These are phyloP conservation scores for Acropternis orthonyx DNA, from an alignment of 2,797 vertebrate species.

Conservation along the genomic window DNA sequence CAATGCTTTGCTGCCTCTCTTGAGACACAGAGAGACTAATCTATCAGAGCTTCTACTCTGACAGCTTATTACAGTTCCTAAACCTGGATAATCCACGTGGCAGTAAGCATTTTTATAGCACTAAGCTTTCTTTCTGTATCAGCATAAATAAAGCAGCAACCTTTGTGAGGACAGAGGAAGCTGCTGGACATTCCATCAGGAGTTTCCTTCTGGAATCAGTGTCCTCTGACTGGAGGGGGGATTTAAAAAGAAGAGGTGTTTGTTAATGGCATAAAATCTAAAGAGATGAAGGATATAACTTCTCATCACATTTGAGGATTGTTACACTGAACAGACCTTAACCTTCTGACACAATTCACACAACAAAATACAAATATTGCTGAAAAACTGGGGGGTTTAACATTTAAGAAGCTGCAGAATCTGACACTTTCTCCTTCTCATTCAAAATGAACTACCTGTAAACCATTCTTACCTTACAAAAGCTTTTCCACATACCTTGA, in stretches of 20 bases:
- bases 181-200: neutral
- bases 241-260: neutral
- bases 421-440: neutral
- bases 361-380: neutral
- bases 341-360: neutral
- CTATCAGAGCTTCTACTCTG: neutral
- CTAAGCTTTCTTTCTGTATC: neutral
- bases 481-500: neutral
- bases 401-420: neutral
- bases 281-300: neutral
- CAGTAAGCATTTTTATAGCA: conserved; percentile 13
- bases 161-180: neutral
- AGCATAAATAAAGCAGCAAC: neutral
- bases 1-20: neutral
- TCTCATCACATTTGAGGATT: neutral
- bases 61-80: conserved; percentile 23
- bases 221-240: neutral
- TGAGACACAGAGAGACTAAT: neutral
- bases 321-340: neutral
- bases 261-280: neutral
- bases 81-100: conserved; percentile 39
- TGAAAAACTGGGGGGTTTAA: neutral
- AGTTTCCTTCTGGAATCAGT: neutral
- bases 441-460: neutral
- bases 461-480: neutral